Conservation (phyloP, 2,888 invertebrate species). For the Drosophila setosimentum region DNA sequence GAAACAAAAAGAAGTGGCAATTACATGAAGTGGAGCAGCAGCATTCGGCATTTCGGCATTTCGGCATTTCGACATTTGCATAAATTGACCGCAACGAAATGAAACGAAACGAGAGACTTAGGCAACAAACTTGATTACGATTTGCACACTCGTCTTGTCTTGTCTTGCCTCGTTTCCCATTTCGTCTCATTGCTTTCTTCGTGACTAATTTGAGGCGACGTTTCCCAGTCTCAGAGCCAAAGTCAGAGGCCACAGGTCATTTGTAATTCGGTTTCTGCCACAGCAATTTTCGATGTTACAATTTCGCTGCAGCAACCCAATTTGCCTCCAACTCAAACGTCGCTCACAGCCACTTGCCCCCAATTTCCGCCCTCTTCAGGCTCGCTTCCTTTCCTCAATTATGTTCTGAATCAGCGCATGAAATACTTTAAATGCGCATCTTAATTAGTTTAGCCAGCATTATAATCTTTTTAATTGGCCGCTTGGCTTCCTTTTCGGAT, state of each 20-base stretch:
- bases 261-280: constrained; percentile 49
- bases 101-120: constrained; percentile 62
- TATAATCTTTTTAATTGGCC: constrained; percentile 59
- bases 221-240: constrained; percentile 56
- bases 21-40: constrained; percentile 74
- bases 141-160: constrained; percentile 31
- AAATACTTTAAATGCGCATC: constrained; percentile 45
- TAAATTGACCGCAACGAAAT: constrained; percentile 63
- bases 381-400: neutral
- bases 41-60: constrained; percentile 42
- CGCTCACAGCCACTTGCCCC: constrained; percentile 12
- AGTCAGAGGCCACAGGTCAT: constrained; percentile 60
- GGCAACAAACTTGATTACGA: constrained; percentile 70
- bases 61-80: constrained; percentile 69
- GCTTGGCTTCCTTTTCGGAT: constrained; percentile 15
- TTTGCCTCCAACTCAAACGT: constrained; percentile 33
- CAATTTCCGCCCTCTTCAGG: constrained; percentile 9
- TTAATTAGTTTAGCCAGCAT: constrained; percentile 58
- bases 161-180: neutral
- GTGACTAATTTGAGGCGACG: constrained; percentile 71
- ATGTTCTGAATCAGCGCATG: constrained; percentile 43
- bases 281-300: constrained; percentile 72
- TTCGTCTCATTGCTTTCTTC: constrained; percentile 56
- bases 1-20: constrained; percentile 60
- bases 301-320: constrained; percentile 68